Evolutionary conservation across 1,140 invertebrate genomes (phyloP), one percentile per base, ranked within the genome.

Genomic region (Drosophila novamexicana): DNA sequence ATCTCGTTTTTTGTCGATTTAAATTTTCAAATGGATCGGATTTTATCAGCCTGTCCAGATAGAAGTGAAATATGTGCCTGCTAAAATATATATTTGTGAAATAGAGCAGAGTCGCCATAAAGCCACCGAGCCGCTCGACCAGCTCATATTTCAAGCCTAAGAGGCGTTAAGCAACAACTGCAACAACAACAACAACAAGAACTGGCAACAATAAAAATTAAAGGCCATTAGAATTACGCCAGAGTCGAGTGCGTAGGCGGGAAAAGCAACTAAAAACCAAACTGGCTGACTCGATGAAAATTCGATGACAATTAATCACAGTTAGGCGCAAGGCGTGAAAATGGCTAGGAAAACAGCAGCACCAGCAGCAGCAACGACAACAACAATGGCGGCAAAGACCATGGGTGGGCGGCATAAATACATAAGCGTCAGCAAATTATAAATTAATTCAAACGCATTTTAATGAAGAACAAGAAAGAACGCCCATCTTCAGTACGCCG

Each of bases 221-320:
- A 39, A 52, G 67, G 61, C 79, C 62, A 82, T 81, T 81, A 70
- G 74, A 76, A 66, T 68, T 74, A 74, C 29, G 56, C 16, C 5
- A 29, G 52, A 58, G 32, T 36, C 53, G 44, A 58, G 62, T 62
- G 58, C 49, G 49, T 45, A 47, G 37, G 53, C 16, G 54, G 39
- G 6, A 22, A n/a, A 14, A 37, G 18, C 56, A 36, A 39, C 29
- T 34, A 45, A 64, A 67, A 75, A 62, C 61, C 73, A 72, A 81
- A 75, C 76, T 56, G 64, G 82, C 82, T 79, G 82, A 86, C 71
- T 86, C 79, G 71, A 73, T 81, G 68, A 86, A 86, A 86, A 86
- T 88, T 86, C 82, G 79, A 86, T 79, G 82, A 86, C 83, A 86
- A 86, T 86, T 86, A 86, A 86, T 86, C 86, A 86, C 82, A 67